Conservation (phyloP, 2,797 vertebrate species). For the Acrocephalus scirpaceus region DNA sequence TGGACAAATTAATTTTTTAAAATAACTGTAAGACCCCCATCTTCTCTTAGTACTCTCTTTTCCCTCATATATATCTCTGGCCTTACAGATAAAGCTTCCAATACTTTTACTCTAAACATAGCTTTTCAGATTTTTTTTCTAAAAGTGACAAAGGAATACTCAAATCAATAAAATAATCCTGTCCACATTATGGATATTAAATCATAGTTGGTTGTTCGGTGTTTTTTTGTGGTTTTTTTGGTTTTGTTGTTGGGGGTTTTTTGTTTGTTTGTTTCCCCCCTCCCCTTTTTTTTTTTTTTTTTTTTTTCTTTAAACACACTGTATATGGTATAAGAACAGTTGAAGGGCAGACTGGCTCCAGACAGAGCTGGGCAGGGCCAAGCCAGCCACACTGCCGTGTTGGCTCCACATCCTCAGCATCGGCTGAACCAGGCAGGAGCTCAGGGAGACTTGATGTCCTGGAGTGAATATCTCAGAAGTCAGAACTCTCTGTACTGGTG, state of each 20-base stretch:
- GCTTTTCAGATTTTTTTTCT: neutral
- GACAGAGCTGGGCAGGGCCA: neutral
- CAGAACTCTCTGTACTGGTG: neutral
- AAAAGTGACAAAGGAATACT: neutral
- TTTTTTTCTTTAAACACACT: too few species aligned
- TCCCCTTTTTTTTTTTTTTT: too few species aligned
- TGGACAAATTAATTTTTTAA: neutral
- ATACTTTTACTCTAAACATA: neutral
- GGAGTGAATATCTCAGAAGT: neutral
- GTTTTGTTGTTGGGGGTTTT: too few species aligned
- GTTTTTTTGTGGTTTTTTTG: too few species aligned
- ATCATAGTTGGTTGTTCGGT: rapidly evolving
- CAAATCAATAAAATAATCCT: too few species aligned
- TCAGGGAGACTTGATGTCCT: rapidly evolving
- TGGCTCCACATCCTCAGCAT: rapidly evolving
- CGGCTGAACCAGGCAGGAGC: neutral
- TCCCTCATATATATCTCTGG: neutral
- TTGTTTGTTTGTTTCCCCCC: too few species aligned
- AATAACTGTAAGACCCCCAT: neutral
- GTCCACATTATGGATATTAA: neutral
- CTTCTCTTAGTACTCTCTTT: neutral
- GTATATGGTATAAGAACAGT: neutral
- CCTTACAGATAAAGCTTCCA: neutral
- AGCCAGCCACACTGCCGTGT: rapidly evolving
- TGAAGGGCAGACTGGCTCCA: neutral